Base-by-base conservation (phyloP, 2,113 vertebrate genomes). In the Vanacampus margaritifer region DNA sequence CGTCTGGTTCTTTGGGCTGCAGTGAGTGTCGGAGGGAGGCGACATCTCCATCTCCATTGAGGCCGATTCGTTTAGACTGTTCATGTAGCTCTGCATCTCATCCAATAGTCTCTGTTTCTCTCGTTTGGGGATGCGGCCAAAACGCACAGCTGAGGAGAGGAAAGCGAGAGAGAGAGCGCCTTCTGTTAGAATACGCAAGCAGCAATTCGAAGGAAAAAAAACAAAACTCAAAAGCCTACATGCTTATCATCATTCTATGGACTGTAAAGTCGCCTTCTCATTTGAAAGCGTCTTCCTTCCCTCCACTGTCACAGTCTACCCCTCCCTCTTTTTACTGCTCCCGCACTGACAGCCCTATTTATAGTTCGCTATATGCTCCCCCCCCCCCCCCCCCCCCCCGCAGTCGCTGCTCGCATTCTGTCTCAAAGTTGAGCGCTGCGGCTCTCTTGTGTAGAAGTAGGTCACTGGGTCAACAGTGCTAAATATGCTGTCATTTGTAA, bases 81-180 rank as follows among this genome's bases (percentile, higher is more conserved):
- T 92, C 89, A 93, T 91, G 80, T 92, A 91, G 81, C 90, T 93
- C 86, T 91, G 91, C 89, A 93, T 92, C 75, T 93, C 92, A 23
- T 93, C 92, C 82, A 93, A 37, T 0, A 93, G 87, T 23, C 92
- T 87, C 82, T 93, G 92, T 77, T 93, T 93, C 85, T 93, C 92
- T 3, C 92, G 80, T 64, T 93, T 93, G 24, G 92, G 92, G 69
- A 93, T 93, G 46, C 92, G 92, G 1, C 92, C 92, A 59, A 93
- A 93, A 69, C 92, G 91, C 69, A 93, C 92, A 79, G 92, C 92
- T 93, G 74, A 82, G 73, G 65, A 76, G 32, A 51, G 76, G 6
- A 67, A 35, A n/a, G 59, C 67, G 21, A 60, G 5, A 43, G 66
- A 58, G 58, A 24, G 67, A 80, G 59, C 21, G 59, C 61, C 19